A percentile compares a stretch with the other conserved stretches of the same genome.
Evolutionary conservation across 2,113 vertebrate species (phyloP).

Genomic region (Orthonyx spaldingii): DNA sequence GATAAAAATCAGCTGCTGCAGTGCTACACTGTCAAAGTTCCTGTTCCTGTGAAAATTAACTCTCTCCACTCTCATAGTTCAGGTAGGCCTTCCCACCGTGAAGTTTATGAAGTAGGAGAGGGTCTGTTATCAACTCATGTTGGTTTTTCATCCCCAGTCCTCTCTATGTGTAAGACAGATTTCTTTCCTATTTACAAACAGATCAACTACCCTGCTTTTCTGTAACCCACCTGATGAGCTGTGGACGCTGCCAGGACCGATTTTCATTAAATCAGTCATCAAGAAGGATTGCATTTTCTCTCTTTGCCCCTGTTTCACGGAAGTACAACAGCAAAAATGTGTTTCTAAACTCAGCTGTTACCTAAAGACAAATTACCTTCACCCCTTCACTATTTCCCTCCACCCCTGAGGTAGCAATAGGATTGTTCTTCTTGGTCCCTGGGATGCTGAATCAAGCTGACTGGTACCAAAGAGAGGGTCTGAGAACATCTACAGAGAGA

Average conservation of each 20-base stretch:
- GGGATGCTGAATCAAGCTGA: background rate
- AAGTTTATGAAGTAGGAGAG: background rate
- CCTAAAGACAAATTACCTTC: background rate
- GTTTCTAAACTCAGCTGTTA: background rate
- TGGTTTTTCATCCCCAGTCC: background rate
- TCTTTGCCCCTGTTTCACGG: background rate
- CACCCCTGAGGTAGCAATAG: background rate
- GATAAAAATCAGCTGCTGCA: constrained; percentile 48
- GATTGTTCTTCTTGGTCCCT: background rate
- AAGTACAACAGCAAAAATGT: background rate
- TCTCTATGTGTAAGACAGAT: background rate
- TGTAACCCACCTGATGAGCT: background rate
- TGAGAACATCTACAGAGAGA: background rate
- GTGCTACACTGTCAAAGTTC: constrained; percentile 6
- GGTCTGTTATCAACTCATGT: background rate
- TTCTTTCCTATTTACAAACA: constrained; percentile 2
- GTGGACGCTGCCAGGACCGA: background rate
- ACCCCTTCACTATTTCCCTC: background rate
- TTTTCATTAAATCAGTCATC: constrained; percentile 14
- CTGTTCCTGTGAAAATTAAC: constrained; percentile 36
- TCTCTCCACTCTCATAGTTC: background rate
- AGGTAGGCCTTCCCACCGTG: background rate
- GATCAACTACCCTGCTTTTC: background rate
- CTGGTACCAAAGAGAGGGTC: background rate
- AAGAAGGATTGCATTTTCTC: background rate